These are phyloP conservation scores for Gambusia yucatana DNA, from an alignment of 2,797 vertebrate genomes.

Conservation along the genomic window DNA sequence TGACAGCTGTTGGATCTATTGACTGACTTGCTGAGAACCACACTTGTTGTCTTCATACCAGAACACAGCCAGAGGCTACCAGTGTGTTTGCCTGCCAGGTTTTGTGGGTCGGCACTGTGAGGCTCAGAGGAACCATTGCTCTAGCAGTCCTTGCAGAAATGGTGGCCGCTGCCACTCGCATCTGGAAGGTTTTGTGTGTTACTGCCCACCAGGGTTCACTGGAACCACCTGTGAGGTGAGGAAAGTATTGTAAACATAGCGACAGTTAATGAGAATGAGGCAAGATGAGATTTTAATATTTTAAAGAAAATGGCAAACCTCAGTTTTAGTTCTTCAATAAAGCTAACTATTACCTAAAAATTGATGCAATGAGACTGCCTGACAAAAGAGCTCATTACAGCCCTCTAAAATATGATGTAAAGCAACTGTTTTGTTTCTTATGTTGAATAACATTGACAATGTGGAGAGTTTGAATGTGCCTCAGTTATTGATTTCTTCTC, in stretches of 20 bases:
- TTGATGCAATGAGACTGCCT: not conserved
- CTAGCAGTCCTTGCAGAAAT: slow-evolving; percentile 86
- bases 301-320: not conserved
- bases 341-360: not conserved
- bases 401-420: not conserved
- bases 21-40: not conserved
- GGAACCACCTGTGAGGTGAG: slow-evolving; percentile 92
- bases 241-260: not conserved
- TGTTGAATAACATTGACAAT: not conserved
- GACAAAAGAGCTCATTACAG: not conserved
- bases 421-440: not conserved
- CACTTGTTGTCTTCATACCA: slow-evolving; percentile 46
- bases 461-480: not conserved
- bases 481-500: not conserved
- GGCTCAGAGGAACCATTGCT: slow-evolving; percentile 82
- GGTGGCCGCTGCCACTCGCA: slow-evolving; percentile 84
- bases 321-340: not conserved
- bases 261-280: not conserved
- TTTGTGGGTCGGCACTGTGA: slow-evolving; percentile 91
- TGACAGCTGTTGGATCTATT: not conserved
- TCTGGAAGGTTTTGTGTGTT: slow-evolving; percentile 84
- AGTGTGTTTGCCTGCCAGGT: slow-evolving; percentile 86
- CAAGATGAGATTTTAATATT: not conserved
- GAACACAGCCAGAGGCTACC: slow-evolving; percentile 85
- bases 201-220: slow-evolving; percentile 85